Evolutionary conservation across 1,140 invertebrate species (phyloP), one percentile per base, ranked within the genome.

Genomic region (Chrysopa pallens): DNA sequence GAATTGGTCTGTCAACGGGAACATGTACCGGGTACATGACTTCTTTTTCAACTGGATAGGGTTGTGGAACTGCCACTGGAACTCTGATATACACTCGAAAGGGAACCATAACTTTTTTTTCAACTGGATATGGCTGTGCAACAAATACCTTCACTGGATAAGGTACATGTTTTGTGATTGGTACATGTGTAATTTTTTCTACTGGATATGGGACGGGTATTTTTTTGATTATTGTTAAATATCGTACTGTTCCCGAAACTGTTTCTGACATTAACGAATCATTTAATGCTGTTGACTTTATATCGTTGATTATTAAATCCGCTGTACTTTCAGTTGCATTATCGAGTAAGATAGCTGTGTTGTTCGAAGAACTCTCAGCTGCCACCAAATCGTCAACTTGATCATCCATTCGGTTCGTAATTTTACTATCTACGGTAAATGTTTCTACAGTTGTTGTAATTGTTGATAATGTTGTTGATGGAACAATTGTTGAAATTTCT

Each of bases 31-130:
- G 53, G 37, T 64, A 62, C 6, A 67, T 69, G 12, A 72, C 41
- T 23, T 38, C 35, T 15, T 80, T 80, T 37, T 76, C 74, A 0
- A 80, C 76, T 13, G 75, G 73, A 52, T 76, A 72, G 1, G 76
- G 75, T 38, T 67, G 61, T 33, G 68, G 63, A 40, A 75, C 69
- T 5, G 76, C 72, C n/a, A 73, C 66, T 36, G 72, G 73, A 48
- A 68, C 64, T 36, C 79, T 76, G 29, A 76, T 69, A 4, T 61
- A 72, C 13, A 80, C 62, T 62, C 71, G 68, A 52, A 72, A 63
- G 59, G 69, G 55, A 60, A 67, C 57, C 49, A 70, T 64, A 52
- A 75, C 60, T 60, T 69, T 63, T 59, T 70, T 72, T 56, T 70
- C 59, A 42, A 73, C 70, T 50, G 71, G 69, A 57, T 73, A 73